Conservation (phyloP, 2,888 invertebrate species). For the Dicranocentrus wangi region DNA sequence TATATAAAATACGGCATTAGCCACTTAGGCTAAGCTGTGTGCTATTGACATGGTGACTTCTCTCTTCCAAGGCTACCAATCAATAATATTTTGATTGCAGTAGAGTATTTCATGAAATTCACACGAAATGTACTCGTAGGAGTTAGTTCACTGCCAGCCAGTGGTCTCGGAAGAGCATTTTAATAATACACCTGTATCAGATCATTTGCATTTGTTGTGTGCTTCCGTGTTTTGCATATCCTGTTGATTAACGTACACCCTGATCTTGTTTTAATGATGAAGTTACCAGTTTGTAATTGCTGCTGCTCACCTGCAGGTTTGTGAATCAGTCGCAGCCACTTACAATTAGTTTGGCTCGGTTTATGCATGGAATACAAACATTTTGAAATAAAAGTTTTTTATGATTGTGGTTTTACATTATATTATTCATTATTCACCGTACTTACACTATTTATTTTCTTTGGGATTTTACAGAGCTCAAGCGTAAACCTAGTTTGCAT, state of each 20-base stretch:
- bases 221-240: too few species aligned
- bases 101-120: constrained; percentile 12
- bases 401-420: too few species aligned
- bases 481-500: constrained; percentile 76
- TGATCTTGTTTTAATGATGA: constrained; percentile 38
- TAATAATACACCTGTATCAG: too few species aligned
- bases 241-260: background rate
- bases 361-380: too few species aligned
- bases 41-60: constrained; percentile 13
- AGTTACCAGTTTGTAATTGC: constrained; percentile 59
- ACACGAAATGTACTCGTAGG: background rate
- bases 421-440: too few species aligned
- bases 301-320: constrained; percentile 51
- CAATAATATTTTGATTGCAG: constrained; percentile 38
- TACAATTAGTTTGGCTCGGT: too few species aligned
- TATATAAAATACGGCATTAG: too few species aligned
- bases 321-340: too few species aligned
- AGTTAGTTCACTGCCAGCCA: background rate
- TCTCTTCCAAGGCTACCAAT: constrained; percentile 24
- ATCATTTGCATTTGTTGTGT: too few species aligned
- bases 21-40: background rate
- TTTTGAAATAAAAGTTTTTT: too few species aligned
- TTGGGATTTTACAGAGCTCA: constrained; percentile 74
- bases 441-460: constrained; percentile 41
- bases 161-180: background rate